These are phyloP conservation scores for Hypsopygia costalis DNA, from an alignment of 2,888 invertebrate species.

Conservation along the genomic window DNA sequence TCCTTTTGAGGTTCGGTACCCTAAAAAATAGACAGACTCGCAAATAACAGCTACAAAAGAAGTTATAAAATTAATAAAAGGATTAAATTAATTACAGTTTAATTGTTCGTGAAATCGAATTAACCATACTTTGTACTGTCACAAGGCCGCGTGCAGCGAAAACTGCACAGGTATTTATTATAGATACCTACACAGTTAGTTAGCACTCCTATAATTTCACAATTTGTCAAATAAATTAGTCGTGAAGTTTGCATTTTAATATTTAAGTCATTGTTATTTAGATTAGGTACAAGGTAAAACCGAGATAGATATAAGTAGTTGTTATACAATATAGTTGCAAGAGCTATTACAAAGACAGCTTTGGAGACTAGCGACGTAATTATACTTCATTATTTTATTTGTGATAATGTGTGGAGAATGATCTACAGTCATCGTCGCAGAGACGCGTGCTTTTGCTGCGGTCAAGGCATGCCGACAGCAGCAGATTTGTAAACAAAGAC, in stretches of 20 bases:
- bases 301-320: background rate
- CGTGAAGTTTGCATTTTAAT: conserved; percentile 1
- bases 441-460: no score
- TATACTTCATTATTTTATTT: no score
- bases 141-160: conserved; percentile 2
- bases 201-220: background rate
- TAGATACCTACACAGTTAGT: background rate
- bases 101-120: conserved; percentile 11
- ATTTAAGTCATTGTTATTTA: conserved; percentile 5
- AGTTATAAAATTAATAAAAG: conserved; percentile 3
- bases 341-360: no score
- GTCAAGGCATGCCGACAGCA: no score
- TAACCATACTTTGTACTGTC: background rate
- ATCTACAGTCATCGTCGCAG: no score
- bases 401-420: no score
- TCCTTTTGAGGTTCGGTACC: no score
- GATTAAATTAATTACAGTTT: background rate
- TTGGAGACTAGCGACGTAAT: no score
- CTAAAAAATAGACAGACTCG: no score
- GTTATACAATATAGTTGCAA: conserved; percentile 3
- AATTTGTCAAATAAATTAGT: conserved; percentile 4
- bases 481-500: no score
- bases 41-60: no score
- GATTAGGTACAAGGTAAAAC: conserved; percentile 8
- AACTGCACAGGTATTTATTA: background rate